Conservation (phyloP, 2,888 invertebrate species). For the Leptothorax acervorum region DNA sequence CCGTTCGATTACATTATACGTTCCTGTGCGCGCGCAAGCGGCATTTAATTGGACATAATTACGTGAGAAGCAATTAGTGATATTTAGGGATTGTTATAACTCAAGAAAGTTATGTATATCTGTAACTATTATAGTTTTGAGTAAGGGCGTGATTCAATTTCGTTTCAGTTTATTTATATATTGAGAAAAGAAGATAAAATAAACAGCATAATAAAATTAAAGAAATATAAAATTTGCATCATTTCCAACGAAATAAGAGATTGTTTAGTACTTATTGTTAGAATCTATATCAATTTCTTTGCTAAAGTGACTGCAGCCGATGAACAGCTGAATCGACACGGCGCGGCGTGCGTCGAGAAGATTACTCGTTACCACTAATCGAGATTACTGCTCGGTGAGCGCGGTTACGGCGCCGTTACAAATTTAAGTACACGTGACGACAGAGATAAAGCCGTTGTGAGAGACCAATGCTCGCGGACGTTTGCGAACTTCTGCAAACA, state of each 20-base stretch:
- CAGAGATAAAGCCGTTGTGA: constrained; percentile 60
- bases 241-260: background rate
- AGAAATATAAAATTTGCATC: background rate
- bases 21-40: background rate
- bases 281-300: background rate
- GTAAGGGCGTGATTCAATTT: constrained; percentile 14
- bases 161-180: background rate
- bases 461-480: constrained; percentile 53
- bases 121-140: background rate
- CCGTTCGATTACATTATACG: constrained; percentile 28
- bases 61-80: constrained; percentile 17
- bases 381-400: constrained; percentile 16
- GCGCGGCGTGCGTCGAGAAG: background rate
- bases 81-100: constrained; percentile 29
- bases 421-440: constrained; percentile 60
- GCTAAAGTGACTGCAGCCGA: background rate
- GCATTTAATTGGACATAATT: constrained; percentile 49
- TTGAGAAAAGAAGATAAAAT: background rate
- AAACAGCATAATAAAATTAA: background rate
- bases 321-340: background rate
- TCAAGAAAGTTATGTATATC: constrained; percentile 27
- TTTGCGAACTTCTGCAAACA: constrained; percentile 58
- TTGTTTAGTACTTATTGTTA: no score
- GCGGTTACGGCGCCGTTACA: constrained; percentile 27
- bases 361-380: constrained; percentile 30